Base-by-base conservation (phyloP, 2,888 invertebrate genomes). In the Drosophila ochracea region DNA sequence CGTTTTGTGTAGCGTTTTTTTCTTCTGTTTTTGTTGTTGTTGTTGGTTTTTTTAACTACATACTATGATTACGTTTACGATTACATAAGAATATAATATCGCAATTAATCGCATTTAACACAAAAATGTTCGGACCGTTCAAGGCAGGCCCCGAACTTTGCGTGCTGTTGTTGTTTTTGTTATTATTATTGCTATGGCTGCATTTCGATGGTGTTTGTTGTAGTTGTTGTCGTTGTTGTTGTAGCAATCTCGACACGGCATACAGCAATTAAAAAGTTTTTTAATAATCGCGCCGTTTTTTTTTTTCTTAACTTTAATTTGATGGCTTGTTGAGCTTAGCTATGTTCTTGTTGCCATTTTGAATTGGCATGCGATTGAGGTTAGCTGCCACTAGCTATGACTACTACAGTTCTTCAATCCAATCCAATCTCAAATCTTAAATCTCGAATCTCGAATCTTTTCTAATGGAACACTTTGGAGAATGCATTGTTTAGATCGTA, bases 1-100 rank as follows among this genome's bases (percentile, higher is more conserved):
- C 79, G 78, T 83, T 83, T 86, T 75, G 73, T 78, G 89, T 75
- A 73, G 73, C 76, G 81, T 73, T 89, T 80, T 80, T 82, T 76
- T 35, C 4, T 39, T 47, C 21, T 47, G 13, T 13, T 13, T 47
- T 16, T 35, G 13, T 37, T 16, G 35, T 37, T 16, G 35, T 37
- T 47, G 21, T 47, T 47, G 7, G 7, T 33, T 9, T 25, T 37
- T 60, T 49, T 30, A 25, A 79, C 76, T 80, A 69, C 78, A 67
- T 78, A 89, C 85, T 77, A 74, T 84, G 90, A 86, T 87, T 90
- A 89, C 87, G 83, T 87, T 87, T 90, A 90, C 86, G 86, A 87
- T 87, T 90, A 89, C 89, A 91, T 90, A 89, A 91, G 91, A 91
- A 91, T 90, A 88, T 90, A 90, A 90, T 90, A 91, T 90, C 90